Base-by-base conservation (phyloP, 2,888 invertebrate species). In the Schrankia costaestrigalis region DNA sequence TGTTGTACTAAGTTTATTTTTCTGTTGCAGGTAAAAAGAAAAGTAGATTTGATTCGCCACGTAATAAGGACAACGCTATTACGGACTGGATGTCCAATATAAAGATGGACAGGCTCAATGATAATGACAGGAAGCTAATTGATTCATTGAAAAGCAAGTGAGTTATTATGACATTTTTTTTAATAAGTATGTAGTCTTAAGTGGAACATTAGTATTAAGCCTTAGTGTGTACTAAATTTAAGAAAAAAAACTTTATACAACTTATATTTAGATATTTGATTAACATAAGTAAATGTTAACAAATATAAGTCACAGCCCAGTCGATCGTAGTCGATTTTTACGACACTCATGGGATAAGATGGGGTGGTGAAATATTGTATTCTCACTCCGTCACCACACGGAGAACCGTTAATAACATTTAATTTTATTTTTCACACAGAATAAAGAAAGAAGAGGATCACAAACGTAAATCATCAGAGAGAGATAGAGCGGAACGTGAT, bases 121-220 rank as follows among this genome's bases (percentile, higher is more conserved):
- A 90, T 2, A 88, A 78, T 28, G 91, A 91, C 47, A 81, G 90
- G 42, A 90, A 90, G 48, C 69, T 91, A 5, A 60, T 91, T 3
- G 90, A 91, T 44, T 87, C 83, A 21, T 69, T 90, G 11, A 89
- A 84, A 45, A 77, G 61, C 53, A 83, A 76, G 81, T 79, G 17
- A 4, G 17, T 17, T 5, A 4, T 17, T 17, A 17, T 17, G 4
- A 7, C 17, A 17, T 5, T 17, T 5, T 17, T 3, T 17, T 5
- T 17, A 17, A 5, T 17, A 17, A 17, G 7, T 7, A n/a, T 17
- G 4, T 17, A 17, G 7, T 7, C 17, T 17, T 17, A 17, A 17
- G 17, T 3, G 17, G 17, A 7, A 7, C 17, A 5, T 3, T 17
- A n/a, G n/a, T n/a, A n/a, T n/a, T n/a, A n/a, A n/a, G n/a, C n/a